Conservation (phyloP, 2,113 vertebrate genomes). For the Propithecus coquereli region DNA sequence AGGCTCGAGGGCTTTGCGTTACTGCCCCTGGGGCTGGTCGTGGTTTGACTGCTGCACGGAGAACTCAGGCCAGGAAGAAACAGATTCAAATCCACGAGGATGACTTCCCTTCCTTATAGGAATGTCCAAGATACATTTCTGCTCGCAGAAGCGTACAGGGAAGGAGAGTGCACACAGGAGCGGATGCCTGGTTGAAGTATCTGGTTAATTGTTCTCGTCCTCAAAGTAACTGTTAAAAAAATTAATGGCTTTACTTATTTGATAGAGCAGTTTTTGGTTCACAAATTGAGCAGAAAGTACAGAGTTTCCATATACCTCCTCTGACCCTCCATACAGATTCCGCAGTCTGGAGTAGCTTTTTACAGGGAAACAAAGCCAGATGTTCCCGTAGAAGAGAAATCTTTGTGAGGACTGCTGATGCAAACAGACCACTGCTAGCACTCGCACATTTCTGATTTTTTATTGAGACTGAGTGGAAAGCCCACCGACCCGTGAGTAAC, state of each 20-base stretch:
- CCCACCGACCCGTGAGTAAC: neutral
- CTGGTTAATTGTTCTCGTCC: neutral
- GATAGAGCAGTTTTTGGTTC: neutral
- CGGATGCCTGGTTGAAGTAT: neutral
- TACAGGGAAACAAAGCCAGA: neutral
- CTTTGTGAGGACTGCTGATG: neutral
- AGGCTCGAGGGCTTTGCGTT: no score
- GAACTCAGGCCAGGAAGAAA: neutral
- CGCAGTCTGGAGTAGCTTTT: rapidly evolving
- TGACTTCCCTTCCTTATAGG: neutral
- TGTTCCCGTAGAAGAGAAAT: neutral
- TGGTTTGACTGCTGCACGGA: rapidly evolving
- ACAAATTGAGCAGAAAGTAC: neutral
- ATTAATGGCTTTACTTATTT: no score
- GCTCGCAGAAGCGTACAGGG: rapidly evolving
- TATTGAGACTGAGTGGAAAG: neutral
- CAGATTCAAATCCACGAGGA: neutral
- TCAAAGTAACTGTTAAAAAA: neutral
- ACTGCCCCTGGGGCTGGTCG: no score
- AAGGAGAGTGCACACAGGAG: rapidly evolving
- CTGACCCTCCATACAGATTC: rapidly evolving
- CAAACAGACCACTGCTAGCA: rapidly evolving
- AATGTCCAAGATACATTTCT: neutral
- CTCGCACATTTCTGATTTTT: neutral
- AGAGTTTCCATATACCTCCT: rapidly evolving